Evolutionary conservation across 2,888 invertebrate species (phyloP).

Genomic region (Aporophyla lueneburgensis): DNA sequence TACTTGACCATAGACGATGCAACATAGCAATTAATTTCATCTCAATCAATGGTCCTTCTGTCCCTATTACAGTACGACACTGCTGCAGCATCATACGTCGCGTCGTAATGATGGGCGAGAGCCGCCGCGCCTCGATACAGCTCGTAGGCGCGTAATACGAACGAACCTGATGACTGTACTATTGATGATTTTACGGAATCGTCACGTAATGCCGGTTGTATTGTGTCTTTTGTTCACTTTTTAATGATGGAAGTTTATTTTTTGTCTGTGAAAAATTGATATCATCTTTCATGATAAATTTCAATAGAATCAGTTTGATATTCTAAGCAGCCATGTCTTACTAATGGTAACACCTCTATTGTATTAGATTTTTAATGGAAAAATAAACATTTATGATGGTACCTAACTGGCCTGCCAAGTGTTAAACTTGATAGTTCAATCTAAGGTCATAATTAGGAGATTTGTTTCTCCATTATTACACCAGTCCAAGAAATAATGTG

Average conservation of each 20-base stretch:
- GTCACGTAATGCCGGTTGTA: background rate
- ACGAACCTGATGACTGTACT: background rate
- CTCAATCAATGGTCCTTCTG: constrained; percentile 3
- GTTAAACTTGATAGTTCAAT: background rate
- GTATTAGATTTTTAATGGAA: background rate
- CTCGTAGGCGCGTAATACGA: background rate
- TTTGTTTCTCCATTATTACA: too few species aligned
- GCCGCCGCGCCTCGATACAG: background rate
- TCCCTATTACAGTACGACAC: too few species aligned
- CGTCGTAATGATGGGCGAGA: constrained; percentile 25
- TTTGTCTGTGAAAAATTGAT: background rate
- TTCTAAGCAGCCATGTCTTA: background rate
- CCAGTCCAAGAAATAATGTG: background rate
- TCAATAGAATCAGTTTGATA: background rate
- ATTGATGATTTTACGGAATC: constrained; percentile 3
- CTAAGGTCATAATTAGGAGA: too few species aligned
- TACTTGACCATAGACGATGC: too few species aligned
- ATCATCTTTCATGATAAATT: background rate
- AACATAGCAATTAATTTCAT: background rate
- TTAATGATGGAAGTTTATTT: constrained; percentile 5
- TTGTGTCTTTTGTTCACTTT: constrained; percentile 2
- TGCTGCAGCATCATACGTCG: constrained; percentile 12
- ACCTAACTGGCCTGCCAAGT: background rate
- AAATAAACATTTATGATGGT: too few species aligned
- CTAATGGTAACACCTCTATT: background rate